Conservation (phyloP, 2,888 invertebrate species). For the Melinopterus prodromus region DNA sequence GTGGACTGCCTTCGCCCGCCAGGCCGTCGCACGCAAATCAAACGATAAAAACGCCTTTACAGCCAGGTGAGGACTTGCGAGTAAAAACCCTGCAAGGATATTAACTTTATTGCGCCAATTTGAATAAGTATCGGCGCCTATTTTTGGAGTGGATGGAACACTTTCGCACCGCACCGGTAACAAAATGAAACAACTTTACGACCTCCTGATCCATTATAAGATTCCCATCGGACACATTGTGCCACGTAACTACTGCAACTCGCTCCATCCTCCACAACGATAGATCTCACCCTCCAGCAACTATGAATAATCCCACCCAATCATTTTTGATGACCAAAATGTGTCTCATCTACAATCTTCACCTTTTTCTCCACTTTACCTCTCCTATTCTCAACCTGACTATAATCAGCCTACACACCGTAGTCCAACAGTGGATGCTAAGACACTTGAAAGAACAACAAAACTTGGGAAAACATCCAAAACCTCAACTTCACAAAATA, state of each 20-base stretch:
- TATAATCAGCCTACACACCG: too few species aligned
- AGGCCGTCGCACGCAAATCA: slow-evolving; percentile 12
- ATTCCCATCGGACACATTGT: neutral
- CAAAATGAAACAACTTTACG: slow-evolving; percentile 4
- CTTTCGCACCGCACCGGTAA: neutral
- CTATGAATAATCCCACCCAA: too few species aligned
- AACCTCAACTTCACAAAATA: too few species aligned
- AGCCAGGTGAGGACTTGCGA: slow-evolving; percentile 18
- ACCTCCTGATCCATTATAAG: neutral
- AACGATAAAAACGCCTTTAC: slow-evolving; percentile 23
- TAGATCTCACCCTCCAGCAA: too few species aligned
- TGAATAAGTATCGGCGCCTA: slow-evolving; percentile 6
- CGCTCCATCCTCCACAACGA: too few species aligned
- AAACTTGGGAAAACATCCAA: too few species aligned
- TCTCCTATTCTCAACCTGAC: too few species aligned
- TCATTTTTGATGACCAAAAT: too few species aligned
- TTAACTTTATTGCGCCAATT: slow-evolving; percentile 23
- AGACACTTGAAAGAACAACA: too few species aligned
- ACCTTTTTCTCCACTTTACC: too few species aligned
- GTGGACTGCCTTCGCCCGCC: neutral
- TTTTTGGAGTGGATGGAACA: neutral
- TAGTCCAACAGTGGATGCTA: too few species aligned
- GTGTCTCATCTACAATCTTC: too few species aligned
- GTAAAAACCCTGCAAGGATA: slow-evolving; percentile 16
- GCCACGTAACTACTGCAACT: neutral